Conservation (phyloP, 64 coral and sea anemone species). For the Stichodactyla mertensii region DNA sequence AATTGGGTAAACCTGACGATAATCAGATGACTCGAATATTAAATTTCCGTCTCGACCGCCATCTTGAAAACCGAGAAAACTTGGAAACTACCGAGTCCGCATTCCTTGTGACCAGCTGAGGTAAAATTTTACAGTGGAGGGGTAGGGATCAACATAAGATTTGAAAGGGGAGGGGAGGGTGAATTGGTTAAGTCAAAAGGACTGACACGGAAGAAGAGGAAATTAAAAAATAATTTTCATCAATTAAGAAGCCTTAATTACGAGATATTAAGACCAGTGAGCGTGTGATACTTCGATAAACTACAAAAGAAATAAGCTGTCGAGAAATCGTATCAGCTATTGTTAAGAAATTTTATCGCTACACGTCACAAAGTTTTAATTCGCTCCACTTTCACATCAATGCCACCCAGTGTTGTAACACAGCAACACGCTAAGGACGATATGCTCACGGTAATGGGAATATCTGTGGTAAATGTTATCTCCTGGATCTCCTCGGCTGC, state of each 20-base stretch:
- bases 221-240: background rate
- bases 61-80: conserved; percentile 14
- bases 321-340: background rate
- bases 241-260: background rate
- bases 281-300: background rate
- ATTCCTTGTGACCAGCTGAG: background rate
- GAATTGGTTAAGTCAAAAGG: background rate
- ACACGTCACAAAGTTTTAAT: background rate
- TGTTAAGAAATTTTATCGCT: background rate
- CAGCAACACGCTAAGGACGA: background rate
- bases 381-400: background rate
- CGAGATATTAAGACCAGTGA: background rate
- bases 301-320: background rate
- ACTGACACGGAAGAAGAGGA: background rate
- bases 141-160: background rate
- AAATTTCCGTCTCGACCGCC: conserved; percentile 1
- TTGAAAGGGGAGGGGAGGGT: background rate
- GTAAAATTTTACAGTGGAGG: background rate
- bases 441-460: background rate
- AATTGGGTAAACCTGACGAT: conserved; percentile 17
- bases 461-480: conserved; percentile 29
- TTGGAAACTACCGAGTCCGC: background rate
- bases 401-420: background rate
- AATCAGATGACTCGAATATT: conserved; percentile 21
- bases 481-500: conserved; percentile 87